Conservation (phyloP, 1,140 invertebrate species). For the Heliothis subflexa region DNA sequence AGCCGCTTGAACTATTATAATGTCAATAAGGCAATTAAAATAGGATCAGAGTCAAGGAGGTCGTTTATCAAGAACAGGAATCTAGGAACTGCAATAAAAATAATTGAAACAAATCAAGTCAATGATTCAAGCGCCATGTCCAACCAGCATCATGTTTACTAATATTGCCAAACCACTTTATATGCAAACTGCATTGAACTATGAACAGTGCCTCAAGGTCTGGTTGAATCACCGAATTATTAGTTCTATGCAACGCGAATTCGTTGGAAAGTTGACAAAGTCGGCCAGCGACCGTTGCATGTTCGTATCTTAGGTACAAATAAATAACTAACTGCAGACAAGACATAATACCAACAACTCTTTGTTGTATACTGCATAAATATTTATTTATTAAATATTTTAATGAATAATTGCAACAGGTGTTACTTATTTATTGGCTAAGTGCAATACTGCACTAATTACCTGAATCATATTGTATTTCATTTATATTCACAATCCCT, state of each 20-base stretch:
- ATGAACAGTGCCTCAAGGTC: conserved; percentile 13
- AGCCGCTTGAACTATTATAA: too few species aligned
- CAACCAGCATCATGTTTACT: conserved; percentile 8
- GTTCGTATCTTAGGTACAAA: not conserved
- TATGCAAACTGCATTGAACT: conserved; percentile 38
- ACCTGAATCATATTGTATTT: too few species aligned
- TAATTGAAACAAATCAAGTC: conserved; percentile 14
- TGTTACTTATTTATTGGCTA: too few species aligned
- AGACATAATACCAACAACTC: not conserved
- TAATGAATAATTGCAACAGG: too few species aligned
- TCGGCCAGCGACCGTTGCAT: not conserved
- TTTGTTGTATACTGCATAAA: not conserved
- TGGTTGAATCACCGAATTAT: conserved; percentile 40
- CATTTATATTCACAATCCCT: too few species aligned
- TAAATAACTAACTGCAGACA: too few species aligned
- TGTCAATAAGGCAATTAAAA: not conserved
- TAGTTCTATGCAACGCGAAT: conserved; percentile 5
- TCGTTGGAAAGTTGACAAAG: conserved; percentile 12
- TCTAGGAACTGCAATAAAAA: conserved; percentile 5
- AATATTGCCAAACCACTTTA: conserved; percentile 38
- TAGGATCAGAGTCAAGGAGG: not conserved
- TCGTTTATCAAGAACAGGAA: not conserved
- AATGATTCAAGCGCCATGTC: not conserved
- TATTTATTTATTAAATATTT: not conserved
- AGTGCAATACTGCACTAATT: too few species aligned